Percentiles rank a stretch among this genome's conserved stretches.
Evolutionary conservation across 2,797 vertebrate genomes (phyloP).

Genomic region (Galago senegalensis): DNA sequence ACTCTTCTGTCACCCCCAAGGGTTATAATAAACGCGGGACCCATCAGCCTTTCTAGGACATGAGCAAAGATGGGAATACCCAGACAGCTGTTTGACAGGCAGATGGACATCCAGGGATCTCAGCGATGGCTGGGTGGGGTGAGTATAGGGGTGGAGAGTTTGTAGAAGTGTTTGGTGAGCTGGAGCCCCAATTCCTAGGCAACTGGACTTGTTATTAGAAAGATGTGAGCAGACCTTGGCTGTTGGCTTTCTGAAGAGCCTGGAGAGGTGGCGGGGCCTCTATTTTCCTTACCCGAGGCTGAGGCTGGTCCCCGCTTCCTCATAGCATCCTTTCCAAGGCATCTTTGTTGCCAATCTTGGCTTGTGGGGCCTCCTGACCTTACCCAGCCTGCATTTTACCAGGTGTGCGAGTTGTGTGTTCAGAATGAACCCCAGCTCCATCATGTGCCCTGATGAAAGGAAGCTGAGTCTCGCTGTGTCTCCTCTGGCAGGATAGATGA

Average conservation of each 20-base stretch:
- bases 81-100: constrained; percentile 43
- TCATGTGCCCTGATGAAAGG: neutral
- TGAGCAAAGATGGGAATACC: constrained; percentile 52
- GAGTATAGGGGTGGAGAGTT: neutral
- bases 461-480: neutral
- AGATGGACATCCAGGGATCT: neutral
- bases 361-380: neutral
- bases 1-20: constrained; percentile 57
- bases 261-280: neutral
- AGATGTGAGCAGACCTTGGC: neutral
- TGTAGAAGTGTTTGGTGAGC: neutral
- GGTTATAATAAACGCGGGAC: constrained; percentile 69
- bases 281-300: neutral
- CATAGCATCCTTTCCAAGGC: neutral
- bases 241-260: neutral
- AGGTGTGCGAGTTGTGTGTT: neutral
- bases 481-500: neutral
- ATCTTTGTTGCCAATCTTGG: neutral
- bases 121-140: neutral
- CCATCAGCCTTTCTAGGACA: constrained; percentile 59
- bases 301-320: neutral
- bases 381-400: neutral
- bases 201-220: neutral
- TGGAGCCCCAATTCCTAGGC: neutral
- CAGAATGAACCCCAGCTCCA: neutral